These are phyloP conservation scores for Palloptera scutellata DNA, from an alignment of 2,888 invertebrate species.

Conservation along the genomic window DNA sequence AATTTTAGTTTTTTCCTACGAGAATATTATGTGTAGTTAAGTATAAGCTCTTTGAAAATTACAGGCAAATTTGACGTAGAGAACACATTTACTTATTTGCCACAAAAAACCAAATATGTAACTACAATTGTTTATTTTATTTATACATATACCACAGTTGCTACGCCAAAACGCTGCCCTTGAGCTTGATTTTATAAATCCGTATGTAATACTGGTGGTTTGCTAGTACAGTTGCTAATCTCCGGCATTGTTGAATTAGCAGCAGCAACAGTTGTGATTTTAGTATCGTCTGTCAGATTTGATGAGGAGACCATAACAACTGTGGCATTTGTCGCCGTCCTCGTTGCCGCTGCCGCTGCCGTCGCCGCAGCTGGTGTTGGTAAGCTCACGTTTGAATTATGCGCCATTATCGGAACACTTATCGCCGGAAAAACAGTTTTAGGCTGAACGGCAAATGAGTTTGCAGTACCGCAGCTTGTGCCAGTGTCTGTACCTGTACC, in stretches of 20 bases:
- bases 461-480: constrained; percentile 35
- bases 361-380: constrained; percentile 6
- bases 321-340: constrained; percentile 24
- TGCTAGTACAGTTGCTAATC: constrained; percentile 38
- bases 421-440: constrained; percentile 41
- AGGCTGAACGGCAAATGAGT: constrained; percentile 40
- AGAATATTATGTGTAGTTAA: no score
- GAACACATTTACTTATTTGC: no score
- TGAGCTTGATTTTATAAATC: constrained; percentile 54
- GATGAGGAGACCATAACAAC: constrained; percentile 37
- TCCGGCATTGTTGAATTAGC: constrained; percentile 7
- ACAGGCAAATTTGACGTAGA: no score
- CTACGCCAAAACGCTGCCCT: constrained; percentile 16
- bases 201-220: constrained; percentile 57
- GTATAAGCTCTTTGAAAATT: no score
- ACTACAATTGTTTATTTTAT: constrained; percentile 11
- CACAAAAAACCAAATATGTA: no score
- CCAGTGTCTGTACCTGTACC: constrained; percentile 26
- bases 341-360: not conserved
- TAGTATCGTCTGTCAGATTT: constrained; percentile 1
- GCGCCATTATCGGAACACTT: constrained; percentile 19
- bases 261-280: constrained; percentile 41
- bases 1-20: no score
- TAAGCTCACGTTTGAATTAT: not conserved
- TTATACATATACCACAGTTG: constrained; percentile 31